Base-by-base conservation (phyloP, 2,888 invertebrate species). In the Lumbricus terrestris region DNA sequence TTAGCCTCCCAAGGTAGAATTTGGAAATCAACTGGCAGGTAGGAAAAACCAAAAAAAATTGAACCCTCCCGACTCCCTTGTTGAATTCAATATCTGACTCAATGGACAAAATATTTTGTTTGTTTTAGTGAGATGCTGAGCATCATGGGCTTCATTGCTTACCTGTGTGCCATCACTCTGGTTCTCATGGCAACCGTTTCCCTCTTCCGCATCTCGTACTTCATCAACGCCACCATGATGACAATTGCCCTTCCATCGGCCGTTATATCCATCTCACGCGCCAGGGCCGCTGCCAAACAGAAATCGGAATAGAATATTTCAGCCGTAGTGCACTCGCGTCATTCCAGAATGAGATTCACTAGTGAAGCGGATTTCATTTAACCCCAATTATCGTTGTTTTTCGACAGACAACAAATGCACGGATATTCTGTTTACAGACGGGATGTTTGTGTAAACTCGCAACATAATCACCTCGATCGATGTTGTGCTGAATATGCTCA, bases 211-310 rank as follows among this genome's bases (percentile, higher is more conserved):
- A 83, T 92, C 88, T 88, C 89, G 18, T 91, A 91, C 47, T 91
- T 92, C 88, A 88, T 92, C 88, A 88, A 90, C n/a, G 88, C 91
- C 23, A 90, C 89, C 35, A 88, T 92, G 54, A 90, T 92, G 83
- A 40, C 69, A 3, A 69, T 91, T 29, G 91, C 90, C 69, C 40
- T 54, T 5, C 90, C 91, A 20, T 47, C 91, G 2, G 82, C 35
- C n/a, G 69, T 90, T 29, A 69, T 90, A 33, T 82, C 83, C 29
- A 37, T 89, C 35, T 38, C 83, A 18, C 38, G 85, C 15, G 34
- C 85, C 37, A 85, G 85, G 35, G 35, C 69, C 5, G 69, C 35
- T 33, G 35, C 23, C 18, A 85, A 85, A 33, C 85, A 85, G 34
- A 85, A 85, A 85, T 37, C 85, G 18, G 85, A 85, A 35, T 85